A percentile compares a stretch with the other conserved stretches of the same genome.
phyloP scores from a whole-genome alignment of 37 sponge, comb jelly and placozoan species.

The Dysidea cf. avara region DNA sequence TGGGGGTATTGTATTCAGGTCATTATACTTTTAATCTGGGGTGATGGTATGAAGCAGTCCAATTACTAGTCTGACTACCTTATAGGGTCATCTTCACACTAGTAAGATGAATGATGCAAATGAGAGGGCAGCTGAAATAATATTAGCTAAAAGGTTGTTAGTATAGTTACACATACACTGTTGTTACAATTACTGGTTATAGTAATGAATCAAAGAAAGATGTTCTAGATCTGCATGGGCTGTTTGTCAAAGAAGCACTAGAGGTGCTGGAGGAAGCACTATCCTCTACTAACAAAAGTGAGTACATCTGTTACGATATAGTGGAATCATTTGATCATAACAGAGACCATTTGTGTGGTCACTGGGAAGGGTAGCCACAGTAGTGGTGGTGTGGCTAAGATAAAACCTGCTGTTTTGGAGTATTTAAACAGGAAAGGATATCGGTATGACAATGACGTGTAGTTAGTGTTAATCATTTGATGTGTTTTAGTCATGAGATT shows the following conservation, averaged over 20 bases:
- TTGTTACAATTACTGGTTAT: not conserved
- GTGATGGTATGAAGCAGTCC: not conserved
- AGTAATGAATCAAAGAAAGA: conserved; percentile 23
- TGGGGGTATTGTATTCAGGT: too few species aligned
- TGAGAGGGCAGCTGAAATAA: conserved; percentile 54
- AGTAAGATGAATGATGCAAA: conserved; percentile 83
- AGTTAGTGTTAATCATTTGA: too few species aligned
- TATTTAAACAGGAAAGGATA: conserved; percentile 33
- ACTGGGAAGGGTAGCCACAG: conserved; percentile 81
- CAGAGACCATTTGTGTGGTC: conserved; percentile 37
- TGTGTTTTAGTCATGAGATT: too few species aligned
- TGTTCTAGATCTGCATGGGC: conserved; percentile 72
- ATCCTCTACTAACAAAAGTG: conserved; percentile 4
- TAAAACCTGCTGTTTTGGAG: conserved; percentile 73
- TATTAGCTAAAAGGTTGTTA: conserved; percentile 41
- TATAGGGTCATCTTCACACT: conserved; percentile 68
- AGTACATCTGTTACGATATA: not conserved
- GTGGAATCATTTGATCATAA: not conserved
- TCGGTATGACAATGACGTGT: too few species aligned
- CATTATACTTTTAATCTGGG: too few species aligned
- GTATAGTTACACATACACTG: too few species aligned
- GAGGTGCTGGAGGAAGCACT: conserved; percentile 56
- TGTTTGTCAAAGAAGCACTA: conserved; percentile 78
- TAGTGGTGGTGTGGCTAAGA: conserved; percentile 41
- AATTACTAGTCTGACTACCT: not conserved